Evolutionary conservation across 2,888 invertebrate species (phyloP).

Genomic region (Netelia inedita): DNA sequence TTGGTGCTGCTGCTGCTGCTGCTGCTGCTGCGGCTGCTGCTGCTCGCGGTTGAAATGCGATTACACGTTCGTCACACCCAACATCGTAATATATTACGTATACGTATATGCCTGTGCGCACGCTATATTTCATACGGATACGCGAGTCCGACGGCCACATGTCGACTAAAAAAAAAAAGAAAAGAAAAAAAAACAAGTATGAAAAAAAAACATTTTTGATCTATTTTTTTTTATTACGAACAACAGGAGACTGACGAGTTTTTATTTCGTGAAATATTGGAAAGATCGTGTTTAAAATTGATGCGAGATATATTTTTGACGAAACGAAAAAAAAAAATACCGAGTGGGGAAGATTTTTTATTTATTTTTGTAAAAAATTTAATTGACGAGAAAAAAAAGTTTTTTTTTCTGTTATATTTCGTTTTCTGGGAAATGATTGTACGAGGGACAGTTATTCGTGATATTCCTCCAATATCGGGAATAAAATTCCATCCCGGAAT

Average conservation of each 20-base stretch:
- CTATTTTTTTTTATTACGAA: background rate
- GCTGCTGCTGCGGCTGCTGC: background rate
- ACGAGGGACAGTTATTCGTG: background rate
- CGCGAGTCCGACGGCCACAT: background rate
- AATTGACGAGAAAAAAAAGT: too few relatives aligned
- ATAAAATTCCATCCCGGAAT: slow-evolving; percentile 37
- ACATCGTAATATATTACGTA: slow-evolving; percentile 15
- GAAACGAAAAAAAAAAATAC: too few relatives aligned
- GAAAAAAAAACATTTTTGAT: background rate
- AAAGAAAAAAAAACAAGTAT: background rate
- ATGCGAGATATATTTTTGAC: too few relatives aligned
- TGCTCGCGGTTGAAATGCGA: slow-evolving; percentile 52
- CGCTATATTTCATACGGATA: slow-evolving; percentile 9
- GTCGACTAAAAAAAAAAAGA: background rate
- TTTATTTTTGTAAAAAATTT: too few relatives aligned
- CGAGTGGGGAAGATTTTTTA: too few relatives aligned
- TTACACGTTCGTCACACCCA: slow-evolving; percentile 55
- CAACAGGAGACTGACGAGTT: background rate
- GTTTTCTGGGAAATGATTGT: slow-evolving; percentile 3
- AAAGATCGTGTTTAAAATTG: too few relatives aligned
- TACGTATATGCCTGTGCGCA: background rate
- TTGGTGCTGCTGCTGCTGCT: background rate
- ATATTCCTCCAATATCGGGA: slow-evolving; percentile 12
- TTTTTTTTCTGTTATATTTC: too few relatives aligned
- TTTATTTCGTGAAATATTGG: background rate